Evolutionary conservation across 2,113 vertebrate genomes (phyloP), one percentile per base, ranked within the genome.

Genomic region (Coptodon bakossiorum): DNA sequence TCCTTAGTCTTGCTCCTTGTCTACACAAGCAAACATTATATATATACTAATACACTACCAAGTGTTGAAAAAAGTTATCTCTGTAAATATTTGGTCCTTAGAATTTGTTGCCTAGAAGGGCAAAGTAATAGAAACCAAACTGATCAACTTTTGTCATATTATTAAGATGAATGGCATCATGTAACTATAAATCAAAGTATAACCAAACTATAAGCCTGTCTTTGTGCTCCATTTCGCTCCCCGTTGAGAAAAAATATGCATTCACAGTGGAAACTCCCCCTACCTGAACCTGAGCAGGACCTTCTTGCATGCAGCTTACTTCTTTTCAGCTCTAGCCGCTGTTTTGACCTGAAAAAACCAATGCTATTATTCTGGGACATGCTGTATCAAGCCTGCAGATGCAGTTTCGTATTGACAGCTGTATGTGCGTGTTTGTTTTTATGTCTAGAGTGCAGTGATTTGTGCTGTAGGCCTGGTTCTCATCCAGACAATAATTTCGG

Each of bases 401-500:
- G 31, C 36, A n/a, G 80, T 89, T 92, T 93, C 56, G 82, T 82
- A 80, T 27, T 40, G 83, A 34, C 90, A 93, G 82, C 87, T 92
- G 81, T 87, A 57, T 85, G 59, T 50, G 81, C 40, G 36, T 88
- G 43, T 68, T 66, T 84, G 61, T 76, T 24, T 84, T 80, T 54
- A 54, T 80, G 43, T 90, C 88, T 71, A 66, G 84, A 89, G 90
- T 56, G 24, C 83, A 84, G 81, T 92, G 83, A 94, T 92, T 91
- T 90, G 91, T 90, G 89, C 59, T 89, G 63, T 81, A 48, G n/a
- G 86, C 63, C 89, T 91, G 90, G 79, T 88, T 86, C 56, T 86
- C 80, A 84, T 93, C 88, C 86, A 91, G 89, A 86, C 89, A 81
- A 90, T 92, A 84, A 66, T 84, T 90, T 92, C 84, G 88, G 84